phyloP scores from a whole-genome alignment of 2,113 vertebrate genomes.

The Gnathonemus longibarbis region DNA sequence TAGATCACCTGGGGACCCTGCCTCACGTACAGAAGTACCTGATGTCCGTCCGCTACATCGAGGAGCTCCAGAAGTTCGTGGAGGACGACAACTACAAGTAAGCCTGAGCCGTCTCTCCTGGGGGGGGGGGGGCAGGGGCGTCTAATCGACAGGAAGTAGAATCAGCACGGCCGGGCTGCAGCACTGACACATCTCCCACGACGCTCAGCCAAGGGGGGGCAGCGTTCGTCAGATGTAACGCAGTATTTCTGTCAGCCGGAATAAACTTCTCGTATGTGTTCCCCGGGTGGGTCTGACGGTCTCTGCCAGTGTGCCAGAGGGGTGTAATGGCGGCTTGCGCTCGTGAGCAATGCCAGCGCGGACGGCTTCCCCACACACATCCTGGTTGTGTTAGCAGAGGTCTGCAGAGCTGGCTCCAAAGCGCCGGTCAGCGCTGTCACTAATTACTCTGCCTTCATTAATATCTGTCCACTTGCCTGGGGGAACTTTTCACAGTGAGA shows the following conservation, averaged over 20 bases:
- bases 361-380: background rate
- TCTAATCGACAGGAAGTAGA: background rate
- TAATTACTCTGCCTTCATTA: background rate
- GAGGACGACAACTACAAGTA: slow-evolving; percentile 96
- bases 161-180: background rate
- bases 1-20: slow-evolving; percentile 79
- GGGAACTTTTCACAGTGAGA: background rate
- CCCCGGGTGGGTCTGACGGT: background rate
- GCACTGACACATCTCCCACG: background rate
- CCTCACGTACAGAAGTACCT: slow-evolving; percentile 91
- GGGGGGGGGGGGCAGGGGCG: background rate
- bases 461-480: background rate
- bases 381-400: background rate
- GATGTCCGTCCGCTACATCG: slow-evolving; percentile 88
- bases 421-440: background rate
- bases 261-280: background rate
- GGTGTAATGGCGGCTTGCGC: background rate
- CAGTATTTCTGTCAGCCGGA: background rate
- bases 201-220: background rate
- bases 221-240: background rate
- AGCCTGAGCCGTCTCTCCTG: slow-evolving; percentile 36
- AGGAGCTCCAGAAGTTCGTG: slow-evolving; percentile 93
- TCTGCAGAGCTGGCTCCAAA: too few relatives aligned
- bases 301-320: background rate
- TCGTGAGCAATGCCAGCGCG: background rate